Percentiles rank a stretch among this genome's conserved stretches.
phyloP scores from a whole-genome alignment of 2,113 vertebrate species.

The Zosterops lateralis region DNA sequence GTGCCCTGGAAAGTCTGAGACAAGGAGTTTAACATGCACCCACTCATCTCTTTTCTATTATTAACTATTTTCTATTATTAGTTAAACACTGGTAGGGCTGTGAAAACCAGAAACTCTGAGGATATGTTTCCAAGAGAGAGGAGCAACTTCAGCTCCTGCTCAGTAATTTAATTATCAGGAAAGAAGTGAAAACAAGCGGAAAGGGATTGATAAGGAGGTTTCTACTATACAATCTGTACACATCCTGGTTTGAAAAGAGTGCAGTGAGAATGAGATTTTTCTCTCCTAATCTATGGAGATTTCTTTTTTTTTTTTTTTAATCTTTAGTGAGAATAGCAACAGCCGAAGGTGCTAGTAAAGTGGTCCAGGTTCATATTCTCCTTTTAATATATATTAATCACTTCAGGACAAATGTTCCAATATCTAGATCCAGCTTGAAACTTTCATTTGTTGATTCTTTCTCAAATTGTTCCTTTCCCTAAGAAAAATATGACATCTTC shows the following conservation, averaged over 20 bases:
- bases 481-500: not conserved
- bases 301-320: not conserved
- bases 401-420: not conserved
- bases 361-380: not conserved
- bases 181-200: not conserved
- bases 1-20: not conserved
- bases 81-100: not conserved
- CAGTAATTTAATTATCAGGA: not conserved
- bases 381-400: not conserved
- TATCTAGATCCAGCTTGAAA: not conserved
- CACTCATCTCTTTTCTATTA: not conserved
- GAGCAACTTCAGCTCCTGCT: not conserved
- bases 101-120: not conserved
- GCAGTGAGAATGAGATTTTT: not conserved
- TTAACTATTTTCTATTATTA: not conserved
- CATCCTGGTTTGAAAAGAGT: not conserved
- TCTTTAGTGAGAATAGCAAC: not conserved
- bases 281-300: not conserved
- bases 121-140: not conserved
- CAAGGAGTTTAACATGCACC: not conserved
- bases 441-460: not conserved
- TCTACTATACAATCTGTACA: not conserved
- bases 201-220: not conserved
- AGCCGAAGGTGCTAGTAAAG: not conserved
- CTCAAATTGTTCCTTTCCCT: not conserved